phyloP scores from a whole-genome alignment of 2,888 invertebrate genomes.

The Odontomyia ornata region DNA sequence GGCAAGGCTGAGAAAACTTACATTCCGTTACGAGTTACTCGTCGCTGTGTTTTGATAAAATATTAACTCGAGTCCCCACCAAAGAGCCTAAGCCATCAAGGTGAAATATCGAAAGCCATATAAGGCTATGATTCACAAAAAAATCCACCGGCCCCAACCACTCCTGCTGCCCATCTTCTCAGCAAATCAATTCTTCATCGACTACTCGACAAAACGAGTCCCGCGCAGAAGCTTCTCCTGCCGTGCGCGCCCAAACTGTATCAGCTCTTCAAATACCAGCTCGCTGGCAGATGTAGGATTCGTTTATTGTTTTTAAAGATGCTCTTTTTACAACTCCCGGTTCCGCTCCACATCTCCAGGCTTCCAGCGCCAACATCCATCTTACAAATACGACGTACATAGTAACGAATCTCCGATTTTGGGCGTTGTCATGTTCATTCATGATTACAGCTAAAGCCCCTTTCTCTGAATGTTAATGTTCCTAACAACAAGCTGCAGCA shows the following conservation, averaged over 20 bases:
- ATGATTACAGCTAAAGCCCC: neutral
- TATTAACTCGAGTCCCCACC: no score
- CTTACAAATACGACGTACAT: neutral
- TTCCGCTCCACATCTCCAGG: neutral
- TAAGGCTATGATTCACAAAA: no score
- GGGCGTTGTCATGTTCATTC: constrained; percentile 28
- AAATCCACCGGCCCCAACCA: no score
- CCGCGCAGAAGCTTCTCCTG: neutral
- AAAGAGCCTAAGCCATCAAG: no score
- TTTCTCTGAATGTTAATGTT: no score
- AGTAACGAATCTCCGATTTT: neutral
- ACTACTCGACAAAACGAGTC: neutral
- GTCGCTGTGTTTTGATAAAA: no score
- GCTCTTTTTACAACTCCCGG: neutral
- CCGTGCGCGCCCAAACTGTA: neutral
- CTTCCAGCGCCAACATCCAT: neutral
- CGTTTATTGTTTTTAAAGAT: neutral
- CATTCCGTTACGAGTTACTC: no score
- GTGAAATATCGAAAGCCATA: no score
- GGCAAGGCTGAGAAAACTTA: no score
- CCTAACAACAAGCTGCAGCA: no score
- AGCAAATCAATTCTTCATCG: constrained; percentile 14
- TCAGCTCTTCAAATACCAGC: no score
- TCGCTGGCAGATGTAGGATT: neutral
- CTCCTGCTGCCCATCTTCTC: no score